phyloP scores from a whole-genome alignment of 2,888 invertebrate genomes.

The Aleiodes testaceus region DNA sequence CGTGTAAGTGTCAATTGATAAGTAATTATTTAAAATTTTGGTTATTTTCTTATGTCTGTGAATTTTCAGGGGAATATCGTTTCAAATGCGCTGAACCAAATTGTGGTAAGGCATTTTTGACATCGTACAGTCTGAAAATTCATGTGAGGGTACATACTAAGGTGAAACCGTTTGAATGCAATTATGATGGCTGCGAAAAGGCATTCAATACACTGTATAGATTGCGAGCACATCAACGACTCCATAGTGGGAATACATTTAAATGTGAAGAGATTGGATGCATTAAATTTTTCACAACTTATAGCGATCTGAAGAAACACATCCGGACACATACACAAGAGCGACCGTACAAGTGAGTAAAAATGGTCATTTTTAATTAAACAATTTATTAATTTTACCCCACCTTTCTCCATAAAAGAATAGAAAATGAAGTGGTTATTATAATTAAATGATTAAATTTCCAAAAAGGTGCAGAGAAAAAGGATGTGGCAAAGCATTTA shows the following conservation, averaged over 20 bases:
- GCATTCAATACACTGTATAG: constrained; percentile 96
- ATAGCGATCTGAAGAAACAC: constrained; percentile 96
- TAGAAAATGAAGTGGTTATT: too few relatives aligned
- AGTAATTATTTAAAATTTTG: constrained; percentile 34
- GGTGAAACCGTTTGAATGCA: constrained; percentile 92
- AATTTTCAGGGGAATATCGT: constrained; percentile 88
- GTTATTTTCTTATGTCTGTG: constrained; percentile 12
- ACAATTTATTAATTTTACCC: too few relatives aligned
- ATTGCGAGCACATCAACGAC: constrained; percentile 90
- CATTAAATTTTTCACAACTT: constrained; percentile 92
- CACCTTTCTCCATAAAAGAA: too few relatives aligned
- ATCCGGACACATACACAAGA: constrained; percentile 93
- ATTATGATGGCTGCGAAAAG: constrained; percentile 87
- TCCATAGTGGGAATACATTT: constrained; percentile 96
- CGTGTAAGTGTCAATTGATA: constrained; percentile 13
- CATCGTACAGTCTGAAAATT: constrained; percentile 95
- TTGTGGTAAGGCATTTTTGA: constrained; percentile 94
- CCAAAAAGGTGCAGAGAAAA: constrained; percentile 82
- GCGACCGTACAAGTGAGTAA: constrained; percentile 83
- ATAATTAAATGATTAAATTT: background rate
- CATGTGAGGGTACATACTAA: constrained; percentile 96
- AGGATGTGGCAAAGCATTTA: constrained; percentile 93
- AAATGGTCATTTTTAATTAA: too few relatives aligned
- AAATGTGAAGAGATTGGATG: constrained; percentile 90
- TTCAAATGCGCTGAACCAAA: constrained; percentile 91